These are phyloP conservation scores for Rhyacophila evoluta DNA, from an alignment of 2,888 invertebrate genomes.

Conservation along the genomic window DNA sequence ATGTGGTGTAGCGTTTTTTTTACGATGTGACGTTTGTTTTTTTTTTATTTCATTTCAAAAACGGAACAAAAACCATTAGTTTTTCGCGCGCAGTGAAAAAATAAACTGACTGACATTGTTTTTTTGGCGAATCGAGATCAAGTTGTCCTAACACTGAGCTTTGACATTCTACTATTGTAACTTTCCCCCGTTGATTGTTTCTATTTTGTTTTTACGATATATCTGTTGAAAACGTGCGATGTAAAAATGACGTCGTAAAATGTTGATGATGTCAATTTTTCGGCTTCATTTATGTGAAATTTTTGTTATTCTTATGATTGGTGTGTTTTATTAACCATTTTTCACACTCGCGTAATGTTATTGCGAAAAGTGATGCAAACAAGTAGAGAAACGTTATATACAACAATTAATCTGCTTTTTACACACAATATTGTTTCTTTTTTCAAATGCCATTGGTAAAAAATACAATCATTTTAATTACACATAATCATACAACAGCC, in stretches of 20 bases:
- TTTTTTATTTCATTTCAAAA: constrained; percentile 17
- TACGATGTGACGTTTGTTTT: constrained; percentile 24
- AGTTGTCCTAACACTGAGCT: neutral
- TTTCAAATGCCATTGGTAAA: too few relatives aligned
- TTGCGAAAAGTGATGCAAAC: constrained; percentile 35
- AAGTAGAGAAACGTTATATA: too few relatives aligned
- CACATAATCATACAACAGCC: too few relatives aligned
- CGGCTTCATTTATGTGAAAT: neutral
- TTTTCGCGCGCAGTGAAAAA: constrained; percentile 9
- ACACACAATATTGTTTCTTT: too few relatives aligned
- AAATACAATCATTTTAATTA: too few relatives aligned
- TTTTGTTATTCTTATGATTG: constrained; percentile 15
- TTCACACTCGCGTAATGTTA: constrained; percentile 30
- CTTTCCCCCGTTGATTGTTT: constrained; percentile 20
- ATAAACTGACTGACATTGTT: constrained; percentile 17
- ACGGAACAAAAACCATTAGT: constrained; percentile 19
- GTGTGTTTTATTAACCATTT: constrained; percentile 26
- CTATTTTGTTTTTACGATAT: constrained; percentile 15
- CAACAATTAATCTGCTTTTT: too few relatives aligned
- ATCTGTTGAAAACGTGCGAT: constrained; percentile 9
- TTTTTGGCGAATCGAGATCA: neutral
- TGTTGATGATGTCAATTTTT: constrained; percentile 7
- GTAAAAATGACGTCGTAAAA: neutral
- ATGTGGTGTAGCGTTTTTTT: constrained; percentile 16
- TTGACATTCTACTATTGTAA: constrained; percentile 8